These are phyloP conservation scores for Salvelinus namaycush DNA, from an alignment of 2,113 vertebrate genomes.

Conservation along the genomic window DNA sequence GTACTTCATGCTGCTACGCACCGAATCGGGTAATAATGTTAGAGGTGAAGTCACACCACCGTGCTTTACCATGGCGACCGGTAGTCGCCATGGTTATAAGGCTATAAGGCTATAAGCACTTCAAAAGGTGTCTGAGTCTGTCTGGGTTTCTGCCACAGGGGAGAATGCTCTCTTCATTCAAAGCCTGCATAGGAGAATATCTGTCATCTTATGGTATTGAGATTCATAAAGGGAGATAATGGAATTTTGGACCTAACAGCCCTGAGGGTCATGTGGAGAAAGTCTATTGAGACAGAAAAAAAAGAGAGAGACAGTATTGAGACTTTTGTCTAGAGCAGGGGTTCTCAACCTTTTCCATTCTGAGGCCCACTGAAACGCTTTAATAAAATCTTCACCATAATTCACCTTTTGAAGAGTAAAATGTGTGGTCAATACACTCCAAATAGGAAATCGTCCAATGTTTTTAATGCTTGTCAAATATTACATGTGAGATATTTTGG, in stretches of 20 bases:
- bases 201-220: conserved; percentile 8
- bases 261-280: conserved; percentile 5
- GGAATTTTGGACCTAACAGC: not conserved
- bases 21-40: not conserved
- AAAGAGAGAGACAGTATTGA: not conserved
- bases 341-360: too few relatives aligned
- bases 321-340: not conserved
- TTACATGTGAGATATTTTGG: too few relatives aligned
- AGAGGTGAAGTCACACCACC: not conserved
- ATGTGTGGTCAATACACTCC: too few relatives aligned
- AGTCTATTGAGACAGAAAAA: not conserved
- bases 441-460: too few relatives aligned
- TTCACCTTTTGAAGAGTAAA: too few relatives aligned
- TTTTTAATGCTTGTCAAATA: too few relatives aligned
- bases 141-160: not conserved
- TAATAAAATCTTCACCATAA: too few relatives aligned
- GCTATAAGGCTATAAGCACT: not conserved
- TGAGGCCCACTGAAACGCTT: too few relatives aligned
- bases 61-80: not conserved
- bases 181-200: conserved; percentile 1
- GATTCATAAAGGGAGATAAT: not conserved
- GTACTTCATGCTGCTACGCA: not conserved
- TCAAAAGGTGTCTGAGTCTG: not conserved
- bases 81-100: too few relatives aligned
- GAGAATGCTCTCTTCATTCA: not conserved